Evolutionary conservation across 30 jellyfish, hydroid and myxozoan species (phyloP), one percentile per base, ranked within the genome.

Genomic region (Chironex yamaguchii): DNA sequence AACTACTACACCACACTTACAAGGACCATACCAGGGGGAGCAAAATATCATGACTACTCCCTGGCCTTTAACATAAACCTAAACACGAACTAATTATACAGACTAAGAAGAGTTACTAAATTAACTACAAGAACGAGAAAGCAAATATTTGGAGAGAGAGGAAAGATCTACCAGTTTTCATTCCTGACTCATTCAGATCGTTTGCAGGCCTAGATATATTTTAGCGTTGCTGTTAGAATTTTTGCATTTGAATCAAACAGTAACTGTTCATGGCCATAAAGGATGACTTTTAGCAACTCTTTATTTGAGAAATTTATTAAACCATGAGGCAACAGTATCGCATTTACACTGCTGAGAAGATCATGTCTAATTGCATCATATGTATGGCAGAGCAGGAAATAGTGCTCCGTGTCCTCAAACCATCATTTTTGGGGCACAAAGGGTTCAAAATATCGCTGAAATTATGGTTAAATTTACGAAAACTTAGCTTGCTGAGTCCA

Each of bases 351-450:
- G 1, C 6, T 68, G 66, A 54, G 71, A 54, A 54, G 71, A 54
- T 54, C 71, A 54, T 54, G 71, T 54, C 71, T 54, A 54, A 6
- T 54, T 54, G 21, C 21, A n/a, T 54, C 23, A 32, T 54, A 54
- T n/a, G 4, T 20, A 3, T 54, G 71, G 71, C 71, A 54, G 71
- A 75, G 79, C 88, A 75, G 88, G 69, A 75, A 31, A 52, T 49
- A 48, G 54, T 75, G 78, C 53, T 49, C 88, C 80, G 88, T 75
- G 34, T 49, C 69, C 50, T 75, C 88, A 4, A 26, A 54, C 88
- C 88, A 75, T 50, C 79, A 31, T 75, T 75, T 27, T 34, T 33
- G 13, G 31, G 78, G 75, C 85, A 34, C 85, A 72, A 2, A 34
- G 80, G 88, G 79, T 75, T 75, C 14, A 75, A 26, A n/a, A n/a